A percentile compares a stretch with the other conserved stretches of the same genome.
These are phyloP conservation scores for Propithecus perrieri DNA, from an alignment of 2,797 vertebrate genomes.

Conservation along the genomic window DNA sequence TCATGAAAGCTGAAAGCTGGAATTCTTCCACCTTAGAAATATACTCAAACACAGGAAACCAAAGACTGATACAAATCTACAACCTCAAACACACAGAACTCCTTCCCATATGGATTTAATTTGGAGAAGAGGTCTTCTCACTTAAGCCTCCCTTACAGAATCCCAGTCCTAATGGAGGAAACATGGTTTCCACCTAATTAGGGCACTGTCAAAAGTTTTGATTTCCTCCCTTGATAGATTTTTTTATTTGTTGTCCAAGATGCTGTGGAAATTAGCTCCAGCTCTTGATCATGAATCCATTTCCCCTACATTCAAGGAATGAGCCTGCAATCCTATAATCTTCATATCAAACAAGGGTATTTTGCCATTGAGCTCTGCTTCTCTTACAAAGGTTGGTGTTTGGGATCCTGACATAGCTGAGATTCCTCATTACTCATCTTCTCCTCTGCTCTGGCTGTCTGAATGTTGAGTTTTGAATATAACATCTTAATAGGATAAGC, in stretches of 20 bases:
- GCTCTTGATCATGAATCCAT: constrained; percentile 19
- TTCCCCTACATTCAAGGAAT: not conserved
- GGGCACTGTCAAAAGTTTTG: not conserved
- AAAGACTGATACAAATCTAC: not conserved
- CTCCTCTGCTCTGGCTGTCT: not conserved
- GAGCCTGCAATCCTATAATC: not conserved
- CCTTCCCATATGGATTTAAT: constrained; percentile 14
- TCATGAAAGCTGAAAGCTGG: not conserved
- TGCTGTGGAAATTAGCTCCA: constrained; percentile 23
- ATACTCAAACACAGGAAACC: constrained; percentile 32
- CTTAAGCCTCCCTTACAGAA: not conserved
- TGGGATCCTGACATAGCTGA: not conserved
- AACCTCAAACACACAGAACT: constrained; percentile 1
- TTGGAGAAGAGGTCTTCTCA: constrained; percentile 2
- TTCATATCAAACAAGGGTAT: not conserved
- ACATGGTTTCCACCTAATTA: not conserved
- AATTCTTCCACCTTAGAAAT: constrained; percentile 56
- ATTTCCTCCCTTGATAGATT: constrained; percentile 6
- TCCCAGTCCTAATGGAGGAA: not conserved
- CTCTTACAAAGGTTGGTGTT: not conserved
- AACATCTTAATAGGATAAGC: not conserved
- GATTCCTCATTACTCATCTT: not conserved
- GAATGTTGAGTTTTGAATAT: not conserved
- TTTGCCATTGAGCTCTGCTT: not conserved
- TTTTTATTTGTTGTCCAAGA: constrained; percentile 41